phyloP scores from a whole-genome alignment of 2,888 invertebrate species.

The Selenia dentaria region DNA sequence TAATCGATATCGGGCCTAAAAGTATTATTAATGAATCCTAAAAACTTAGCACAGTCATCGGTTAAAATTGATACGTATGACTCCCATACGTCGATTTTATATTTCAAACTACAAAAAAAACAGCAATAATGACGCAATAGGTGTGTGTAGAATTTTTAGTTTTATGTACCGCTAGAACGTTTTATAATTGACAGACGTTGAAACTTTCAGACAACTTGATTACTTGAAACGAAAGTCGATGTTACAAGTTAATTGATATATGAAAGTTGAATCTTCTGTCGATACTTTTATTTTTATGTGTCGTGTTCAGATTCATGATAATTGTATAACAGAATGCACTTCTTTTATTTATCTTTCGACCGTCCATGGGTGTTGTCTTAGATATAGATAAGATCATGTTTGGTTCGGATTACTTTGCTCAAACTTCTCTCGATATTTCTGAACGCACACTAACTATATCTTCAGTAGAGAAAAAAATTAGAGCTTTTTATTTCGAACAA shows the following conservation, averaged over 20 bases:
- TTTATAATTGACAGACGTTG: conserved; percentile 41
- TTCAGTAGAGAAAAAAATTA: conserved; percentile 27
- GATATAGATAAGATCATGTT: conserved; percentile 45
- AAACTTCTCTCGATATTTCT: conserved; percentile 28
- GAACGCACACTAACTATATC: conserved; percentile 30
- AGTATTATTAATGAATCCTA: no score
- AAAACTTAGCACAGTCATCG: no score
- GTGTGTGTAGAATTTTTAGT: conserved; percentile 63
- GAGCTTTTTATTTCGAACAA: conserved; percentile 57
- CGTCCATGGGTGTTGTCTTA: conserved; percentile 80
- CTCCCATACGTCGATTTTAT: conserved; percentile 52
- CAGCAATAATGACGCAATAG: conserved; percentile 81
- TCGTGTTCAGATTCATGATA: conserved; percentile 11
- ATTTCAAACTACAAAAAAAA: conserved; percentile 49
- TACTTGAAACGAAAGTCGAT: background rate
- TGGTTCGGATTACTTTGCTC: conserved; percentile 39
- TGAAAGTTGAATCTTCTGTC: conserved; percentile 24
- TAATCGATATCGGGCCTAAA: no score
- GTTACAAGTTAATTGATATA: no score
- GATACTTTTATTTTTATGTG: conserved; percentile 12
- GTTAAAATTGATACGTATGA: no score
- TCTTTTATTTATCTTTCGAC: conserved; percentile 57
- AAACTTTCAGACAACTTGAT: conserved; percentile 7
- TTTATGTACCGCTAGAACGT: conserved; percentile 74
- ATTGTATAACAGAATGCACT: conserved; percentile 29